Evolutionary conservation across 2,113 vertebrate species (phyloP), one percentile per base, ranked within the genome.

Genomic region (Ia io): DNA sequence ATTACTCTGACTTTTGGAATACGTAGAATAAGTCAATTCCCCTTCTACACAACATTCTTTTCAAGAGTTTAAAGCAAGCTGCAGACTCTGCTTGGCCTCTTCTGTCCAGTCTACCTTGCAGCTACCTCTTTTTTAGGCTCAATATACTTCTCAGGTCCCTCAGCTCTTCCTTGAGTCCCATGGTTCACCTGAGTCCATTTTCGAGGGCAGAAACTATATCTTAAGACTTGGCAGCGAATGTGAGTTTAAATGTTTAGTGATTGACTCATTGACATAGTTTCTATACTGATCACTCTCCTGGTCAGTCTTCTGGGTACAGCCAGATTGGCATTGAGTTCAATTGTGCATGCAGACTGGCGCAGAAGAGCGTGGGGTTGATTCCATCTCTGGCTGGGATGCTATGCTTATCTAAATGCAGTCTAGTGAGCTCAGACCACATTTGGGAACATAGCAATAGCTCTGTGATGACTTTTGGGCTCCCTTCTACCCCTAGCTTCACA

Each of bases 1-100:
- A 23, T 91, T 77, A 92, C 22, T 94, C 89, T 67, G 47, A 28
- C 47, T 61, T 85, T 79, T 89, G 47, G 12, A 96, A 84, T 9
- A 51, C 1, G 14, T 47, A 86, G 51, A 79, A 63, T 59, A 70
- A 85, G 13, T 63, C 51, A 67, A 49, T 79, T 85, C 63, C 37
- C 82, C 76, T 80, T 77, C 6, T 65, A n/a, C 40, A 77, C 4
- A 47, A n/a, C 20, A 28, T 20, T 87, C 40, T 53, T 86, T 93
- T 90, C 12, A 76, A 88, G 35, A 42, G 11, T 61, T 93, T 80
- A 59, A 87, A 91, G 25, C n/a, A 67, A 84, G 37, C 23, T 47
- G 94, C 28, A 40, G 40, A 92, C 28, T 78, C 25, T 89, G 65
- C 25, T 80, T 49, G 32, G 74, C 40, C 5, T 74, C 73, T 40